Evolutionary conservation across 2,113 vertebrate genomes (phyloP).

Genomic region (Labeo rohita): DNA sequence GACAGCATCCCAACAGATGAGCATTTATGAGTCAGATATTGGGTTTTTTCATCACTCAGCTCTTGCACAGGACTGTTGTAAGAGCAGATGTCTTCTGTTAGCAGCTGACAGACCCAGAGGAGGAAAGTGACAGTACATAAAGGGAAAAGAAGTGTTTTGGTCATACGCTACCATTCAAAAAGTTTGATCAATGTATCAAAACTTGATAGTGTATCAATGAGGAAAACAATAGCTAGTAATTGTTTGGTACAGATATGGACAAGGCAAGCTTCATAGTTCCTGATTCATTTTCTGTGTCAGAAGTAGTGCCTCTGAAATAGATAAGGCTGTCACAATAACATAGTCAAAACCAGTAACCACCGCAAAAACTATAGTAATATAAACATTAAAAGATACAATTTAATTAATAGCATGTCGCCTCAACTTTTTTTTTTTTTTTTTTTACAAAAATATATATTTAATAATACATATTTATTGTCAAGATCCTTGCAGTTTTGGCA

Average conservation of each 20-base stretch:
- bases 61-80: background rate
- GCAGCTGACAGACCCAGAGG: background rate
- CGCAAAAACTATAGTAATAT: background rate
- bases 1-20: background rate
- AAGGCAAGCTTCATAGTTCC: background rate
- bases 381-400: background rate
- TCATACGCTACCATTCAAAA: background rate
- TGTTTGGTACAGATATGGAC: background rate
- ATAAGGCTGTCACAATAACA: background rate
- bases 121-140: background rate
- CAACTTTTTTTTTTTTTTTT: too few relatives aligned
- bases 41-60: background rate
- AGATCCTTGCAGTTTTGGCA: background rate
- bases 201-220: background rate
- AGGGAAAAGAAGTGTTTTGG: background rate
- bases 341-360: background rate
- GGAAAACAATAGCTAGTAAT: background rate
- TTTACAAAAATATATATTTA: too few relatives aligned
- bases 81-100: background rate
- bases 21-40: background rate
- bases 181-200: too few relatives aligned
- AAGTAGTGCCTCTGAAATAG: background rate
- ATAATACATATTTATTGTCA: too few relatives aligned
- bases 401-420: background rate
- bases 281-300: background rate